Evolutionary conservation across 2,113 vertebrate genomes (phyloP).

Genomic region (Pipa parva): DNA sequence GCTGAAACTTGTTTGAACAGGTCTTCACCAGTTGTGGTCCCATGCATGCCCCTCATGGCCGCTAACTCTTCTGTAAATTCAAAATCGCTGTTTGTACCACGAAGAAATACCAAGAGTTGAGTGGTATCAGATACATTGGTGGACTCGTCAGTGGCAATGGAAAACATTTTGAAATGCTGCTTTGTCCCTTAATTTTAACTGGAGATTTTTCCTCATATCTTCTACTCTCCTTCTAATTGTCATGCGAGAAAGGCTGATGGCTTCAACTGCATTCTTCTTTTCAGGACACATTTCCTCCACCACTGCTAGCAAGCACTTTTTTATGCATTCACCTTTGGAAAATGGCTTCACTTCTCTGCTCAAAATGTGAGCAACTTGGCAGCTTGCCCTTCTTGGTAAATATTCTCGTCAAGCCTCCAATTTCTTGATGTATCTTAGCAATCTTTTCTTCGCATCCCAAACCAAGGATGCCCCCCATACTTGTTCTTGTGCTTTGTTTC

Average conservation of each 20-base stretch:
- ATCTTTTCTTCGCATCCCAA: conserved; percentile 34
- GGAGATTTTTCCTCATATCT: conserved; percentile 37
- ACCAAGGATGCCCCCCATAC: conserved; percentile 29
- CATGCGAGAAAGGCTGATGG: conserved; percentile 43
- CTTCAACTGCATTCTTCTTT: conserved; percentile 34
- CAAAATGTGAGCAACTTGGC: too few relatives aligned
- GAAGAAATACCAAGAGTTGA: conserved; percentile 43
- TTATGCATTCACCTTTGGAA: conserved; percentile 47
- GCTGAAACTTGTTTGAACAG: too few relatives aligned
- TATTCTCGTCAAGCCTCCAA: too few relatives aligned
- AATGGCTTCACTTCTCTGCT: too few relatives aligned
- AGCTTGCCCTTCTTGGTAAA: conserved; percentile 39
- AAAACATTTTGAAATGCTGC: conserved; percentile 49
- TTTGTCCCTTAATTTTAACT: conserved; percentile 43
- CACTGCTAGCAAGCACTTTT: conserved; percentile 43
- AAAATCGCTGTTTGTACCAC: conserved; percentile 33
- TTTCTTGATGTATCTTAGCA: conserved; percentile 41
- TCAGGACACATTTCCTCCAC: too few relatives aligned
- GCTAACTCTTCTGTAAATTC: conserved; percentile 30
- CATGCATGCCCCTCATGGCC: not conserved
- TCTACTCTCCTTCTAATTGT: conserved; percentile 44
- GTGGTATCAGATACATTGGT: conserved; percentile 45
- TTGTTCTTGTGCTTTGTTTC: conserved; percentile 25
- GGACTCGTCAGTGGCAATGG: conserved; percentile 42
- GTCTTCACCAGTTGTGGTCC: conserved; percentile 12